A percentile compares a stretch with the other conserved stretches of the same genome.
phyloP scores from a whole-genome alignment of 2,113 vertebrate species.

The Cyprinodon tularosa region DNA sequence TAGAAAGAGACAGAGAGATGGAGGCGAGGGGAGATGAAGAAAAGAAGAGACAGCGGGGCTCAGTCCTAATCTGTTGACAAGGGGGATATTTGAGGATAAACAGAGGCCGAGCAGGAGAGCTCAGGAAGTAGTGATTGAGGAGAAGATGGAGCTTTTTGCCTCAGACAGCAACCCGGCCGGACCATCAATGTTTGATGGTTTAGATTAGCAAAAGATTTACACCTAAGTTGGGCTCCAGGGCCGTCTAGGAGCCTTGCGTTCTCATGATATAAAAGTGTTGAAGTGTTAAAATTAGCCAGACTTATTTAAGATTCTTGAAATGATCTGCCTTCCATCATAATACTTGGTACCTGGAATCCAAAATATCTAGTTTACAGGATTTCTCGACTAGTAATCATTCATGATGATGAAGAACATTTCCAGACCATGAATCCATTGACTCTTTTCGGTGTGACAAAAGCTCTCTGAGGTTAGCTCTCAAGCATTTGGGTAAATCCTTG shows the following conservation, averaged over 20 bases:
- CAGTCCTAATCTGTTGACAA: constrained; percentile 71
- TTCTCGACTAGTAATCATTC: not conserved
- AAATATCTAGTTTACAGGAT: not conserved
- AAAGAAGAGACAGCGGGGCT: constrained; percentile 67
- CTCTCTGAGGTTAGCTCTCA: constrained; percentile 12
- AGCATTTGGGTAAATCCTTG: constrained; percentile 35
- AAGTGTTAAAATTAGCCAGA: not conserved
- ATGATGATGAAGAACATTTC: not conserved
- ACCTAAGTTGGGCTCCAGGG: constrained; percentile 40
- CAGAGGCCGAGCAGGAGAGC: constrained; percentile 60
- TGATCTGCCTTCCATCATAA: not conserved
- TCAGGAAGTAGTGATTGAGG: constrained; percentile 26
- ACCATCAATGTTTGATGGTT: constrained; percentile 55
- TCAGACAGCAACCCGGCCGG: constrained; percentile 41
- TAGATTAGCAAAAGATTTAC: constrained; percentile 46
- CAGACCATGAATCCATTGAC: not conserved
- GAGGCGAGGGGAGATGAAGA: constrained; percentile 61
- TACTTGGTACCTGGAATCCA: not conserved
- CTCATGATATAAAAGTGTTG: not conserved
- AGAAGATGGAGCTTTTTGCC: constrained; percentile 25
- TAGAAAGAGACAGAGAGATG: constrained; percentile 67
- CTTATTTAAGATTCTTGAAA: constrained; percentile 1
- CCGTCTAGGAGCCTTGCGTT: not conserved
- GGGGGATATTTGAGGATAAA: constrained; percentile 70
- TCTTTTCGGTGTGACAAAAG: not conserved